A percentile compares a stretch with the other conserved stretches of the same genome.
These are phyloP conservation scores for Sialia sialis DNA, from an alignment of 2,113 vertebrate genomes.

Conservation along the genomic window DNA sequence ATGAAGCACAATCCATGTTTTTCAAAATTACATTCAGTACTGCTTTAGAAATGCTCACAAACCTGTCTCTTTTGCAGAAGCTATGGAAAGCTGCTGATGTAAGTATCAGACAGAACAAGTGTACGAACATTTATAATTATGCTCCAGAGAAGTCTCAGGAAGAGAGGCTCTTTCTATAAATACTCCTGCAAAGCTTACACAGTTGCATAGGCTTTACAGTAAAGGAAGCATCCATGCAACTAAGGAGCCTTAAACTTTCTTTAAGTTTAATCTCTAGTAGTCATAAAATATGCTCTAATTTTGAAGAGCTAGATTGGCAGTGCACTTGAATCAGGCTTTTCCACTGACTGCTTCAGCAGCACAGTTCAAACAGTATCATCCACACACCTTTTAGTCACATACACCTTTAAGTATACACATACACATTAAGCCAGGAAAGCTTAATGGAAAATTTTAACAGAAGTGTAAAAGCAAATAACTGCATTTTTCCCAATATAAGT, in stretches of 20 bases:
- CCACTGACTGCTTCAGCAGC: not conserved
- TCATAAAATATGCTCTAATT: constrained; percentile 44
- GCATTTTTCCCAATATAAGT: constrained; percentile 19
- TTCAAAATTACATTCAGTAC: constrained; percentile 67
- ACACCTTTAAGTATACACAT: not conserved
- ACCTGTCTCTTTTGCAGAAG: constrained; percentile 49
- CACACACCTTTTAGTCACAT: not conserved
- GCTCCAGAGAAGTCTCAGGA: constrained; percentile 36
- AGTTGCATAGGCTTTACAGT: constrained; percentile 44
- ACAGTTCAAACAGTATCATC: not conserved
- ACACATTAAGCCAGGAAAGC: not conserved
- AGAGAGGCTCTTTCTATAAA: constrained; percentile 49
- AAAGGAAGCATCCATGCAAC: constrained; percentile 40
- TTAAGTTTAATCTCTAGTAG: constrained; percentile 24
- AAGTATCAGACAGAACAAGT: constrained; percentile 33
- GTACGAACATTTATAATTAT: constrained; percentile 29
- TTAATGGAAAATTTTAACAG: not conserved
- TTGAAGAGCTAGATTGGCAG: constrained; percentile 56
- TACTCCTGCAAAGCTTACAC: constrained; percentile 46
- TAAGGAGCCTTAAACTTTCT: constrained; percentile 9
- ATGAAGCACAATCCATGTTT: constrained; percentile 70
- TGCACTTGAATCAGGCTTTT: constrained; percentile 14
- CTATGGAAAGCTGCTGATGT: constrained; percentile 37
- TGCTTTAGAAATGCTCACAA: constrained; percentile 59
- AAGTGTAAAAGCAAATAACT: not conserved